Base-by-base conservation (phyloP, 2,797 vertebrate species). In the Prionace glauca region DNA sequence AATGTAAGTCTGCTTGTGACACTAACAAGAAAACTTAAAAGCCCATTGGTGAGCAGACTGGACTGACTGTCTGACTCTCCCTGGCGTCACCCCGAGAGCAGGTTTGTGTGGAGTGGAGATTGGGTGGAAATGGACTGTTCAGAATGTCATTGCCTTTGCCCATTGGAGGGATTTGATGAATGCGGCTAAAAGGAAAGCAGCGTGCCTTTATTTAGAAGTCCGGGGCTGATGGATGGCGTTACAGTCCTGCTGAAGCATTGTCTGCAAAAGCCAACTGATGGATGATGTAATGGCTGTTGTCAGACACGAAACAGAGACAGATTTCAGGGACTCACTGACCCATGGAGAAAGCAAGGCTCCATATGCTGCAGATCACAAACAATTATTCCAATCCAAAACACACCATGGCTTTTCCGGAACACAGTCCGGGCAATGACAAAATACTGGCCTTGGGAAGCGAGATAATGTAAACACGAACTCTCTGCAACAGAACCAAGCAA, bases 291-390 rank as follows among this genome's bases (percentile, higher is more conserved):
- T 20, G n/a, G 8, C 18, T 67, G 7, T 67, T 92, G 90, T 92
- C 90, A 67, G n/a, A 92, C n/a, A 77, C 29, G 29, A 77, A 90
- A 88, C 60, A 92, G n/a, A 41, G 90, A 92, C n/a, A 92, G 90
- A 92, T 92, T 36, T 67, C 62, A 18, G 7, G 24, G 36, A 36
- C 90, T 67, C 90, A 69, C 1, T 36, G 62, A 92, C 90, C 90
- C 62, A 11, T 36, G 9, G 8, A 41, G 36, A 20, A 69, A 41
- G 22, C 1, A 22, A 36, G 20, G 32, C 90, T 92, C 62, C 90
- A 92, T 92, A 92, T 92, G 90, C 62, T 22, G 32, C 90, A 69
- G 18, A 41, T 92, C 62, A 41, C 62, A 92, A 67, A 41, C 22
- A 92, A 67, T 92, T 92, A 67, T 92, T 92, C 32, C 18, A 92